Evolutionary conservation across 2,888 invertebrate species (phyloP).

Genomic region (Melanophora roralis): DNA sequence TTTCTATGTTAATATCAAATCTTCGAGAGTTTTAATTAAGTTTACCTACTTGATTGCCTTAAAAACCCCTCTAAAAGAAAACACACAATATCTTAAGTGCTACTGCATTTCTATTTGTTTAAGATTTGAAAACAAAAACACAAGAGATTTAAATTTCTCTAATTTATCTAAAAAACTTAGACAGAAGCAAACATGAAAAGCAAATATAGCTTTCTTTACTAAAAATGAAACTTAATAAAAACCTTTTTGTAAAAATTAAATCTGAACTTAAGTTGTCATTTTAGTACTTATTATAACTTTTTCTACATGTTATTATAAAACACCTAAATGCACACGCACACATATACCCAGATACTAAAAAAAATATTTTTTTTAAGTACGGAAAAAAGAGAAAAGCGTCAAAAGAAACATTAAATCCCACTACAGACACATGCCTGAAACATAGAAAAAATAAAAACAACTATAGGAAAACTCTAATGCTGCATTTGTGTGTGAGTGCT

Average conservation of each 20-base stretch:
- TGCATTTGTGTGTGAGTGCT: background rate
- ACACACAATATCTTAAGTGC: background rate
- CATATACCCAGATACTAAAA: background rate
- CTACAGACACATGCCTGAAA: conserved; percentile 11
- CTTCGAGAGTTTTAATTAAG: no score
- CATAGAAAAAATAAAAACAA: background rate
- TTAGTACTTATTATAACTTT: conserved; percentile 32
- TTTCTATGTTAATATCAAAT: no score
- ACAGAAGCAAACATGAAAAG: conserved; percentile 1
- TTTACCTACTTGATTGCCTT: no score
- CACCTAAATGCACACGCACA: background rate
- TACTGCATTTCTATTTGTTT: background rate
- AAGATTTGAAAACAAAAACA: background rate
- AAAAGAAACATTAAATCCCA: conserved; percentile 37
- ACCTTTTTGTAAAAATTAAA: conserved; percentile 35
- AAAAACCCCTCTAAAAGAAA: background rate
- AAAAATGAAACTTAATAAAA: conserved; percentile 48
- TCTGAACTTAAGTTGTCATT: conserved; percentile 45
- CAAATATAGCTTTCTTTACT: conserved; percentile 46
- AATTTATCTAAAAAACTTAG: no score
- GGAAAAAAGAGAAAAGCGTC: background rate
- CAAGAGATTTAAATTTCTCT: conserved; percentile 31
- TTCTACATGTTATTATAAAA: background rate
- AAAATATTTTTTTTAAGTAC: conserved; percentile 4
- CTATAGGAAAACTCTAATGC: background rate